Base-by-base conservation (phyloP, 2,797 vertebrate species). In the Silurus aristotelis region DNA sequence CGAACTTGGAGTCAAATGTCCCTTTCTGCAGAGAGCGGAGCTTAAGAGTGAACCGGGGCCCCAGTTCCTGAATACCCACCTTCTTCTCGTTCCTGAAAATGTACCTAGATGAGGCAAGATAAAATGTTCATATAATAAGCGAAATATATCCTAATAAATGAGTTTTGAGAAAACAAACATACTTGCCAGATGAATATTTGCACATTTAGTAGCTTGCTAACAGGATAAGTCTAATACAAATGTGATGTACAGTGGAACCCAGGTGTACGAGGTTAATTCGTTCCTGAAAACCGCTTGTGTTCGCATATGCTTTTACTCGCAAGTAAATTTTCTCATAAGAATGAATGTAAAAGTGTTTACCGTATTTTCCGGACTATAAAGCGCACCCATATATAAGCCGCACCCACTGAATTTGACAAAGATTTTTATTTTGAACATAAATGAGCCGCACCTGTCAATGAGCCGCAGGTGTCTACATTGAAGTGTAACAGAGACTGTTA, bases 21-120 rank as follows among this genome's bases (percentile, higher is more conserved):
- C 98, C 98, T 93, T 98, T 99, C 89, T 99, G 98, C 89, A 99
- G 96, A 58, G 98, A 99, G 86, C 97, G 95, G 7, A 99, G 94
- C 92, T 99, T 99, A 85, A 99, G 94, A 46, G 98, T 99, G 91
- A 99, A 99, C 82, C 98, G 96, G 70, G 98, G 98, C 48, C 98
- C 98, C 66, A 99, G 95, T 93, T 99, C 98, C 89, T 99, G 98
- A 93, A 99, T 98, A n/a, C 98, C 98, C 22, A 97, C 98, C 93
- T 94, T 97, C 90, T 99, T 99, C 90, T 99, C 98, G 93, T 97
- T 98, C 91, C 96, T 99, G 92, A 99, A 99, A 86, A 99, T 97
- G n/a, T 99, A 99, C 87, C 98, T 99, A 61, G 10, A 20, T 13
- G 38, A 77, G 0, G 43, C 12, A 81, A 10, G 48, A 71, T 22